These are phyloP conservation scores for Megamerina dolium DNA, from an alignment of 2,888 invertebrate species.

Conservation along the genomic window DNA sequence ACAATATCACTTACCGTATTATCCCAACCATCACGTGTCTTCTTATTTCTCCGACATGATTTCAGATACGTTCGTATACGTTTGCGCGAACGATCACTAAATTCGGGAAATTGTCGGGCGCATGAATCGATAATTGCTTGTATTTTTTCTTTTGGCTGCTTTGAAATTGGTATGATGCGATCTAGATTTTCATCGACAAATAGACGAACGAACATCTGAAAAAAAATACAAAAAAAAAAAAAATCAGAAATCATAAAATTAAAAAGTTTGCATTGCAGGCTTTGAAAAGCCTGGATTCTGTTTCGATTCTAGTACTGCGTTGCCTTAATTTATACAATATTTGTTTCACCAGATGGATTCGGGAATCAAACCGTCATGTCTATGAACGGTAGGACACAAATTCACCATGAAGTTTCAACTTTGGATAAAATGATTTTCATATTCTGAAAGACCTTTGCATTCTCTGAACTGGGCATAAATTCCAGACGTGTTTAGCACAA, in stretches of 20 bases:
- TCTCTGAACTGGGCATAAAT: too few relatives aligned
- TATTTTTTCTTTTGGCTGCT: constrained; percentile 96
- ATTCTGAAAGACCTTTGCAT: too few relatives aligned
- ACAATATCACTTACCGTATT: constrained; percentile 61
- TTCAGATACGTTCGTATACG: constrained; percentile 92
- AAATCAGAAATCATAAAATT: background rate
- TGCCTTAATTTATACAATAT: too few relatives aligned
- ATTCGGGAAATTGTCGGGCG: constrained; percentile 93
- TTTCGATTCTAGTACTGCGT: too few relatives aligned
- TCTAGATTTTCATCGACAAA: constrained; percentile 97
- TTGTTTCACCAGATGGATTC: too few relatives aligned
- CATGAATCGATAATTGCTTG: constrained; percentile 97
- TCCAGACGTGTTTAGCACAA: too few relatives aligned
- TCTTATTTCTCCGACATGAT: constrained; percentile 90
- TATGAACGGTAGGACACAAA: too few relatives aligned
- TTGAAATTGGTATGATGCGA: constrained; percentile 93
- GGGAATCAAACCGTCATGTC: too few relatives aligned
- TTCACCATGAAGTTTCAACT: too few relatives aligned
- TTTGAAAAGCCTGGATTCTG: too few relatives aligned
- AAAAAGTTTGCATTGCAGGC: background rate
- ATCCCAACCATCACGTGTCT: constrained; percentile 87
- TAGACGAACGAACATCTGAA: constrained; percentile 93
- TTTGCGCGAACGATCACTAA: constrained; percentile 90
- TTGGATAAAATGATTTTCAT: too few relatives aligned
- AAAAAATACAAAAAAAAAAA: constrained; percentile 10